Evolutionary conservation across 2,888 invertebrate genomes (phyloP).

Genomic region (Saturnia japonica): DNA sequence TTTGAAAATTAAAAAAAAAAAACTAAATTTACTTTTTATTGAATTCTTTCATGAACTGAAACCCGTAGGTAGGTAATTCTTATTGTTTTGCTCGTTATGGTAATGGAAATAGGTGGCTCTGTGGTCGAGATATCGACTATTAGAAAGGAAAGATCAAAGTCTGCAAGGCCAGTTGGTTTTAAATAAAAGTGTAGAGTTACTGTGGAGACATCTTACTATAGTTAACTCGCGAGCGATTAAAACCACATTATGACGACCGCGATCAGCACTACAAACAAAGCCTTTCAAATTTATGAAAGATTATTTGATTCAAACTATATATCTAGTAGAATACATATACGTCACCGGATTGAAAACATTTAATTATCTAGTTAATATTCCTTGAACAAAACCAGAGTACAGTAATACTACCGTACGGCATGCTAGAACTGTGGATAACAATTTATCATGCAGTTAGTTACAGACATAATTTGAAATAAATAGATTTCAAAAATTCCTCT

Average conservation of each 20-base stretch:
- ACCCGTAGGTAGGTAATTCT: too few relatives aligned
- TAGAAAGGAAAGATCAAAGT: too few relatives aligned
- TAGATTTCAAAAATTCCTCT: background rate
- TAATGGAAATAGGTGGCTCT: too few relatives aligned
- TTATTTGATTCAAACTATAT: background rate
- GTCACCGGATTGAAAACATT: background rate
- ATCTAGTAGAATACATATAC: background rate
- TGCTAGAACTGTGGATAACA: constrained; percentile 8
- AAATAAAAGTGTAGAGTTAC: background rate
- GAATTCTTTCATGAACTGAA: too few relatives aligned
- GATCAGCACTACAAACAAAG: background rate
- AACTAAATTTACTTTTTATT: too few relatives aligned
- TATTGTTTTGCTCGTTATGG: too few relatives aligned
- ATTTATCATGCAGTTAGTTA: constrained; percentile 20
- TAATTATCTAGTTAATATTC: background rate
- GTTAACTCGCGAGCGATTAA: background rate
- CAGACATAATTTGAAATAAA: constrained; percentile 16
- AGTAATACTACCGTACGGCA: background rate
- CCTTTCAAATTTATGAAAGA: background rate
- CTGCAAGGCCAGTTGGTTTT: too few relatives aligned
- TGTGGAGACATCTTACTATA: background rate
- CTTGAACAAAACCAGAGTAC: background rate
- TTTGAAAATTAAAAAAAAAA: too few relatives aligned
- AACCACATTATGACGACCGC: background rate
- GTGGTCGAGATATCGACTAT: too few relatives aligned